Evolutionary conservation across 2,113 vertebrate genomes (phyloP), one percentile per base, ranked within the genome.

Genomic region (Scolopax mira): DNA sequence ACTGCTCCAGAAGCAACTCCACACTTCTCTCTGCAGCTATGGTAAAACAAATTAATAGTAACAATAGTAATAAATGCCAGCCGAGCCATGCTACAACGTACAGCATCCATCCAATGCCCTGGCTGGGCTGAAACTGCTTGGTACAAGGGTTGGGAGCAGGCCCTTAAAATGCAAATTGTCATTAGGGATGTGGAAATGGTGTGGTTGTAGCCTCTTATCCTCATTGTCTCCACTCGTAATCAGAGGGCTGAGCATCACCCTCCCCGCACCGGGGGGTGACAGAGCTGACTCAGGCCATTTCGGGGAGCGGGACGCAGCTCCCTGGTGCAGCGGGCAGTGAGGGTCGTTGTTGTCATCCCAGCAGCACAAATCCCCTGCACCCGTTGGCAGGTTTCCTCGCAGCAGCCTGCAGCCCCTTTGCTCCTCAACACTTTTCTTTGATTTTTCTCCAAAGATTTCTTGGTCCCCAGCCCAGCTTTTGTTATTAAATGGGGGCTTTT

Each of bases 191-290:
- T 5, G 3, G 39, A 55, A 42, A 16, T 31, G 22, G 31, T 21
- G 54, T 31, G 64, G 37, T 10, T 48, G 70, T 70, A 49, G 51
- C 48, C 55, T 80, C 74, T 65, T 41, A 16, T 7, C 67, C 73
- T 72, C 46, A 1, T 17, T 70, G 51, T 67, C 71, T 46, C 31
- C 42, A 9, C 31, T 23, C 33, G 60, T 21, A 46, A 5, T 37
- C 23, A 15, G 37, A 62, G 55, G 46, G 41, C 77, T 33, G 18
- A 19, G 44, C 10, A 22, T 57, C 37, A 33, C 41, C 13, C 48
- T 85, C 35, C 52, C n/a, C 1, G 0, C 46, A 3, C 8, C 7
- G 0, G 0, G 33, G 39, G 11, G 8, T 37, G 60, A 8, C 3
- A 5, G 51, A 49, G 64, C 51, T 9, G 41, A 13, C 74, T 57